Conservation (phyloP, 2,113 vertebrate genomes). For the Brachionichthys hirsutus region DNA sequence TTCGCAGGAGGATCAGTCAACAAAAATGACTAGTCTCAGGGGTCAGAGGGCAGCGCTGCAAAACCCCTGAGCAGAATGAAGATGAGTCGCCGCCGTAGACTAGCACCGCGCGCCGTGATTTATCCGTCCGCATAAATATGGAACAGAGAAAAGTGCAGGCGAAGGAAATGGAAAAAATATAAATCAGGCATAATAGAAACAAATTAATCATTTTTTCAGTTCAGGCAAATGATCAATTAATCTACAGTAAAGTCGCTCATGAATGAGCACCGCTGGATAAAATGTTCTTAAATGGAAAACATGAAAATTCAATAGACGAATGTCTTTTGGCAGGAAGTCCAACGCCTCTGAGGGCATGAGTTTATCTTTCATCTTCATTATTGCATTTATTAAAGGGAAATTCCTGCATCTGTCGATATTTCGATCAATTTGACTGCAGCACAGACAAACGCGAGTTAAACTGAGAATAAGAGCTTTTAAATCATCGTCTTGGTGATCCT, state of each 20-base stretch:
- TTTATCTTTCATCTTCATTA: not conserved
- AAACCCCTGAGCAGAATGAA: constrained; percentile 26
- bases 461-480: no score
- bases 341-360: not conserved
- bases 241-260: constrained; percentile 21
- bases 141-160: constrained; percentile 1
- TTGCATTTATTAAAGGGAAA: not conserved
- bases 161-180: constrained; percentile 25
- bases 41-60: constrained; percentile 45
- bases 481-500: no score
- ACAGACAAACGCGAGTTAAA: no score
- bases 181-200: constrained; percentile 29
- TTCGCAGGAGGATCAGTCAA: constrained; percentile 36
- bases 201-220: constrained; percentile 38
- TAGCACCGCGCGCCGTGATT: constrained; percentile 3
- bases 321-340: not conserved
- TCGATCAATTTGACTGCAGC: no score
- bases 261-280: constrained; percentile 7
- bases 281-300: constrained; percentile 23
- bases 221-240: constrained; percentile 40
- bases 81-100: constrained; percentile 9
- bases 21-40: constrained; percentile 31
- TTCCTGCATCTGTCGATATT: no score
- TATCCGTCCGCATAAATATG: constrained; percentile 5
- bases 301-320: not conserved